Conservation (phyloP, 2,113 vertebrate genomes). For the Procavia capensis region DNA sequence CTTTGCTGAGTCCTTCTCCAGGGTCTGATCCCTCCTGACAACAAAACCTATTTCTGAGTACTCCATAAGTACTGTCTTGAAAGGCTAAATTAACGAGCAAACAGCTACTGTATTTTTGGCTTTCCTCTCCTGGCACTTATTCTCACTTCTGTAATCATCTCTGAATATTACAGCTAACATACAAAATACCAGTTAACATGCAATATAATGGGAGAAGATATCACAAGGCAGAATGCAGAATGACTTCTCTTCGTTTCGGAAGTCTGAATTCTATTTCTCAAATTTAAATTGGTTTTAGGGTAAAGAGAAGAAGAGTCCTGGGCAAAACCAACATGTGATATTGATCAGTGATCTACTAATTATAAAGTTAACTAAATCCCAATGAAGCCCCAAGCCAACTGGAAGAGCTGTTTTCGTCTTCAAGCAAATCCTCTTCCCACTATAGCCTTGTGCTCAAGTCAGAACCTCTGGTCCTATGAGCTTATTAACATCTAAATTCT, state of each 20-base stretch:
- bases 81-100: background rate
- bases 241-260: background rate
- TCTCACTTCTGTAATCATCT: background rate
- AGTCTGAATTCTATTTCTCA: background rate
- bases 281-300: background rate
- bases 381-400: conserved; percentile 29
- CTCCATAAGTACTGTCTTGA: conserved; percentile 33
- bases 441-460: background rate
- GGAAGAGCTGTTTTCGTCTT: conserved; percentile 23
- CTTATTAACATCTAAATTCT: conserved; percentile 10
- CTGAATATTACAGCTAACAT: background rate
- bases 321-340: background rate
- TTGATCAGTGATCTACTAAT: conserved; percentile 44
- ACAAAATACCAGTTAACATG: background rate
- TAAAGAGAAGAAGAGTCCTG: background rate
- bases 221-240: background rate
- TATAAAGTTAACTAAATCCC: conserved; percentile 43
- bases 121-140: background rate
- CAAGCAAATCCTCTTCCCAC: background rate
- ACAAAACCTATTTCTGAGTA: background rate
- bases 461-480: background rate
- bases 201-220: background rate
- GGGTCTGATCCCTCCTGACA: no score
- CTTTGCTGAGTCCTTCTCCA: no score
- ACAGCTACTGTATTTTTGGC: background rate